Base-by-base conservation (phyloP, 1,140 invertebrate genomes). In the Plectus sambesii region DNA sequence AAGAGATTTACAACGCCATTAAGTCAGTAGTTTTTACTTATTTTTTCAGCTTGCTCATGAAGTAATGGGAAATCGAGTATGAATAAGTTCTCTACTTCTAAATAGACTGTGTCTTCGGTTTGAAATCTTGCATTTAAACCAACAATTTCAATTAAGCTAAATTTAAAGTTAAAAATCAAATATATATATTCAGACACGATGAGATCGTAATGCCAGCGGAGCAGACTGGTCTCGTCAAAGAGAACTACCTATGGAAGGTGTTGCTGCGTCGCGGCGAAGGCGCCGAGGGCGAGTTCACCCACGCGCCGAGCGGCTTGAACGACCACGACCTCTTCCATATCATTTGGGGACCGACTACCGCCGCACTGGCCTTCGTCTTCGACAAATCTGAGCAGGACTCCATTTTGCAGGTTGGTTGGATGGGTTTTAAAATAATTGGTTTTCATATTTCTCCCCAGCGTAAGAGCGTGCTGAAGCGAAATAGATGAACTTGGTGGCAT, bases 121-220 rank as follows among this genome's bases (percentile, higher is more conserved):
- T 24, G 9, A 6, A 25, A 3, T n/a, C 53, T n/a, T 41, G 29
- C 19, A 23, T 2, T 20, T 27, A 20, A 20, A 9, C 17, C 19
- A 19, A 15, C 17, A 9, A 5, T 6, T 44, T 23, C 5, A 44
- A 17, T 17, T 3, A 20, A 19, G 38, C 25, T 19, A 19, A 5
- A n/a, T 39, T 56, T n/a, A n/a, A n/a, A n/a, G n/a, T 49, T 39
- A 6, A 37, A 25, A 35, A 26, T 47, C 39, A 26, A 49, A 61
- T 61, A 58, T 52, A 68, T 52, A 51, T 44, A 69, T 68, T 24
- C 58, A 88, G 86, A 66, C 81, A 76, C 63, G 87, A 98, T 52
- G 94, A 98, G 77, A 99, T 99, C 64, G 84, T 99, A 1, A 96
- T 98, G 90, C 94, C 94, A 4, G 87, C 89, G 2, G 94, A 99